phyloP scores from a whole-genome alignment of 2,888 invertebrate genomes.

The Eustalomyia histrio region DNA sequence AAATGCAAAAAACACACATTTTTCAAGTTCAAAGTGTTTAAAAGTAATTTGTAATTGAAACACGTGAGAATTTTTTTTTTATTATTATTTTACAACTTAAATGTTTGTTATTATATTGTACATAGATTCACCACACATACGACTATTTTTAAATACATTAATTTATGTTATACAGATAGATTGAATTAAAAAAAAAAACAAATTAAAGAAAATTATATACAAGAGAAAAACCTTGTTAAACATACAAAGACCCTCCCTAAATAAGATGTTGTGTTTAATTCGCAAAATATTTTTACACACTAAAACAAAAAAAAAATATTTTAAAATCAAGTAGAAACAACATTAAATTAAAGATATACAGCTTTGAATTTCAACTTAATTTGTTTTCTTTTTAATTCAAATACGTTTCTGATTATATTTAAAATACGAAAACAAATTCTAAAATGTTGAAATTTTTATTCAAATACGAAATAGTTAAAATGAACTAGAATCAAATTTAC shows the following conservation, averaged over 20 bases:
- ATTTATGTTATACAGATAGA: neutral
- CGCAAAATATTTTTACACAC: too few relatives aligned
- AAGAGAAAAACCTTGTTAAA: constrained; percentile 16
- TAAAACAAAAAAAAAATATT: too few relatives aligned
- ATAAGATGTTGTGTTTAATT: too few relatives aligned
- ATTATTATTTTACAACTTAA: constrained; percentile 36
- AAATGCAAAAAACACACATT: constrained; percentile 26
- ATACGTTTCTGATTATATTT: too few relatives aligned
- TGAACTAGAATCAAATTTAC: too few relatives aligned
- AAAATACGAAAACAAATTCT: too few relatives aligned
- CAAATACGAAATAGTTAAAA: too few relatives aligned
- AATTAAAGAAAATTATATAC: constrained; percentile 12
- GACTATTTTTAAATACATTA: neutral
- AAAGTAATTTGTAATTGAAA: constrained; percentile 66
- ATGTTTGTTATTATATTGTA: constrained; percentile 27
- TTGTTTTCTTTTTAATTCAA: too few relatives aligned
- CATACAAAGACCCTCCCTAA: neutral
- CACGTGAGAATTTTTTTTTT: constrained; percentile 59
- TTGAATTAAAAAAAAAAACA: neutral
- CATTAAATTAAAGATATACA: too few relatives aligned
- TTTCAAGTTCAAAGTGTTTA: constrained; percentile 66
- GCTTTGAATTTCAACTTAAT: too few relatives aligned
- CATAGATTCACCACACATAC: neutral
- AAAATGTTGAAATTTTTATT: too few relatives aligned
- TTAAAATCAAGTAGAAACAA: too few relatives aligned